Conservation (phyloP, 2,113 vertebrate species). For the Erinaceus europaeus region DNA sequence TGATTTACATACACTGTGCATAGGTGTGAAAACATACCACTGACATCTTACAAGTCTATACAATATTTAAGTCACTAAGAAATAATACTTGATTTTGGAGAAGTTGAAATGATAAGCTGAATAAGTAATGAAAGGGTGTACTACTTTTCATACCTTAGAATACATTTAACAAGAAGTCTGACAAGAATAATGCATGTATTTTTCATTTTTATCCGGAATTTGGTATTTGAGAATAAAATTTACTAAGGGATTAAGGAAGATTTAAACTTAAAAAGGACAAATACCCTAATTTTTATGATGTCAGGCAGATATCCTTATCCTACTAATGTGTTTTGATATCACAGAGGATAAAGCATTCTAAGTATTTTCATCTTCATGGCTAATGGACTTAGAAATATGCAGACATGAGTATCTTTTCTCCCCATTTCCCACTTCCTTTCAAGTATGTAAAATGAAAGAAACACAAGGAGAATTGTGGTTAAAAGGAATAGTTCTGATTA, state of each 20-base stretch:
- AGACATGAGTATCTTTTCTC: not conserved
- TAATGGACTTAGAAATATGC: conserved; percentile 62
- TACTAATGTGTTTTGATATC: conserved; percentile 69
- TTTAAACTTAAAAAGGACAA: conserved; percentile 66
- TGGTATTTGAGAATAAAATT: conserved; percentile 61
- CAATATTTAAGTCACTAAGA: no score
- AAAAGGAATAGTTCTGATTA: conserved; percentile 29
- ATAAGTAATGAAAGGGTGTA: not conserved
- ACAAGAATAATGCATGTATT: conserved; percentile 8
- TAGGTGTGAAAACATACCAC: no score
- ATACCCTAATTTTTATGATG: conserved; percentile 66
- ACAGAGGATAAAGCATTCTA: conserved; percentile 67
- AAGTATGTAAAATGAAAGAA: conserved; percentile 57
- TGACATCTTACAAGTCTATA: no score
- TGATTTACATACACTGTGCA: no score
- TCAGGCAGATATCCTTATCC: conserved; percentile 66
- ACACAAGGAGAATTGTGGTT: not conserved
- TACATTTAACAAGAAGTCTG: conserved; percentile 42
- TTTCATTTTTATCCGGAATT: conserved; percentile 28
- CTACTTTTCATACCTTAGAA: conserved; percentile 12
- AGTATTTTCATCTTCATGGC: conserved; percentile 63
- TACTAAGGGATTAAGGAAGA: conserved; percentile 62
- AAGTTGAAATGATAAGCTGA: conserved; percentile 10
- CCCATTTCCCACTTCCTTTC: conserved; percentile 51
- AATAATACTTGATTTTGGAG: no score